Evolutionary conservation across 2,888 invertebrate species (phyloP).

Genomic region (Melitaea athalia): DNA sequence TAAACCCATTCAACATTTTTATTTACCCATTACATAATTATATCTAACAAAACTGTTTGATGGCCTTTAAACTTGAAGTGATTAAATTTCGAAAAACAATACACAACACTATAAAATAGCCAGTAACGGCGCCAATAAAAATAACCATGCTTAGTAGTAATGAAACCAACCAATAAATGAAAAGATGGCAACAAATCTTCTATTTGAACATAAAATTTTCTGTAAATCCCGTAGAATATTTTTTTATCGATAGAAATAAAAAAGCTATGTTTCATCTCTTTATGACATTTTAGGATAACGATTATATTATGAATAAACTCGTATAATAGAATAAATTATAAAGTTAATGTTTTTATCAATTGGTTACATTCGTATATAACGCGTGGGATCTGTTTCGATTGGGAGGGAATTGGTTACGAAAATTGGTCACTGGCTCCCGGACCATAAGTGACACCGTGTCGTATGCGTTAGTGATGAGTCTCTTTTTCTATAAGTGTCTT

Average conservation of each 20-base stretch:
- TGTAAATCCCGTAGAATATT: constrained; percentile 5
- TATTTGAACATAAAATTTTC: not conserved
- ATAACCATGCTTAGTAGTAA: not conserved
- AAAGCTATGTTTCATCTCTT: not conserved
- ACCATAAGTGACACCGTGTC: too few relatives aligned
- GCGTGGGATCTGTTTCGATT: too few relatives aligned
- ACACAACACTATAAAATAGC: not conserved
- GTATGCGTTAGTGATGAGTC: too few relatives aligned
- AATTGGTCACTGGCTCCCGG: too few relatives aligned
- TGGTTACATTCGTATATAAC: too few relatives aligned
- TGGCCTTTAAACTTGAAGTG: not conserved
- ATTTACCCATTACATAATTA: constrained; percentile 4
- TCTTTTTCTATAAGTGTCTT: too few relatives aligned
- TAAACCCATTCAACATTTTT: constrained; percentile 22
- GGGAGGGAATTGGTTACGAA: too few relatives aligned
- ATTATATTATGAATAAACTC: not conserved
- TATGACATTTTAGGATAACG: constrained; percentile 5
- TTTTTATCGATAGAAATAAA: constrained; percentile 3
- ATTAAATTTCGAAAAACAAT: not conserved
- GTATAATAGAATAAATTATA: not conserved
- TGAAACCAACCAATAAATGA: not conserved
- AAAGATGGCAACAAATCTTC: not conserved
- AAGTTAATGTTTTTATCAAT: too few relatives aligned
- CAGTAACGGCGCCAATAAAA: not conserved
- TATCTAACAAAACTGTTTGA: not conserved